phyloP scores from a whole-genome alignment of 2,797 vertebrate genomes.

The Oophaga sylvatica region DNA sequence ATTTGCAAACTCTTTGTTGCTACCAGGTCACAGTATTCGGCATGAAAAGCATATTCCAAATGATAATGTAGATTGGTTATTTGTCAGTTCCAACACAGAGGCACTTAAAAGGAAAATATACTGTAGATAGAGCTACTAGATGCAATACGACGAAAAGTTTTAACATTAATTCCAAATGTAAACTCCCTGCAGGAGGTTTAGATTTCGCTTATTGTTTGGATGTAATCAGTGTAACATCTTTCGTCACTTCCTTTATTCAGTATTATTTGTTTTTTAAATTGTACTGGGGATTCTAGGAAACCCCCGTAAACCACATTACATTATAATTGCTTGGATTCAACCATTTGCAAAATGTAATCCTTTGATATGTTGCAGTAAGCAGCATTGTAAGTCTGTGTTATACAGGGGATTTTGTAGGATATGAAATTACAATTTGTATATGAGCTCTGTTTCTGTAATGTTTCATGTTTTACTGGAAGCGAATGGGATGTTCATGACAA shows the following conservation, averaged over 20 bases:
- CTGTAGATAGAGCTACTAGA: neutral
- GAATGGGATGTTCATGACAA: neutral
- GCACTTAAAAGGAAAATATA: neutral
- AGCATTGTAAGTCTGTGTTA: neutral
- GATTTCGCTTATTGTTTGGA: neutral
- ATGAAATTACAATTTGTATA: neutral
- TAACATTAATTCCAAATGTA: neutral
- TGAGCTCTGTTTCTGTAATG: neutral
- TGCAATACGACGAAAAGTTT: neutral
- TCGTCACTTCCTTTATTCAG: neutral
- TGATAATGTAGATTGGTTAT: neutral
- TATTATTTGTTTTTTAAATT: constrained; percentile 21
- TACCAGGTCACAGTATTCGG: too few species aligned
- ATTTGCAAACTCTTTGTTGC: neutral
- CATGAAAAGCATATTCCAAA: too few species aligned
- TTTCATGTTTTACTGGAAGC: constrained; percentile 24
- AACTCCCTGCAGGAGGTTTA: neutral
- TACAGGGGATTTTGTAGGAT: constrained; percentile 19
- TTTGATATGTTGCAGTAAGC: neutral
- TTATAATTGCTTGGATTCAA: constrained; percentile 21
- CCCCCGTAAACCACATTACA: constrained; percentile 16
- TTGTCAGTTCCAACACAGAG: neutral
- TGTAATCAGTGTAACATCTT: constrained; percentile 7
- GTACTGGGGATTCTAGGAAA: constrained; percentile 6
- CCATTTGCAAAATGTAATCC: constrained; percentile 36